phyloP scores from a whole-genome alignment of 2,113 vertebrate species.

The Panthera leo region DNA sequence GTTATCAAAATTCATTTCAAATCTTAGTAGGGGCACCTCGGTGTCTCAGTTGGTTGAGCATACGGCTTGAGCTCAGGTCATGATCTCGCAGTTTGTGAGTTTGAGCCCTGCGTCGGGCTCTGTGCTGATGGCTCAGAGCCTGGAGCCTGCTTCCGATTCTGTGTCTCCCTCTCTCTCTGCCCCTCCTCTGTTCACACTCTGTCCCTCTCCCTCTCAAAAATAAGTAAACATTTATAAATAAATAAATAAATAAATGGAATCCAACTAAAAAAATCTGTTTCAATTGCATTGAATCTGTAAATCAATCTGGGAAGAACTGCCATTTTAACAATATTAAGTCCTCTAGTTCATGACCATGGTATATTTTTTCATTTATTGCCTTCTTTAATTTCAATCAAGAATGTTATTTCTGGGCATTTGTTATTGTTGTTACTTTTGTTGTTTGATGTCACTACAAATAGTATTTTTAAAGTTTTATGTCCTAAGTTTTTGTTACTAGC shows the following conservation, averaged over 20 bases:
- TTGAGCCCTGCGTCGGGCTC: no score
- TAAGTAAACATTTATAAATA: no score
- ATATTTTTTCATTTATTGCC: neutral
- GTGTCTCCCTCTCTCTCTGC: no score
- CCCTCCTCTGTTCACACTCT: no score
- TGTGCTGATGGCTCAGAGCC: no score
- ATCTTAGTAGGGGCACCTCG: neutral
- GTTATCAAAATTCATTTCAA: neutral
- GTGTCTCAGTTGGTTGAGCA: no score
- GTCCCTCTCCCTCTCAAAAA: no score
- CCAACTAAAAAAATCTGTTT: neutral
- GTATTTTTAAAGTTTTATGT: neutral
- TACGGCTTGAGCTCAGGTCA: no score
- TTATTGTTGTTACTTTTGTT: neutral
- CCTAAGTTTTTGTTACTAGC: neutral
- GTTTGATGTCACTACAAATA: neutral
- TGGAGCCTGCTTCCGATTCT: no score
- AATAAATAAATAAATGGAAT: no score
- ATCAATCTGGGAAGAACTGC: neutral
- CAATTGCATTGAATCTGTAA: neutral
- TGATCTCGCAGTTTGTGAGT: no score
- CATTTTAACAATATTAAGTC: neutral
- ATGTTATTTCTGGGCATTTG: neutral
- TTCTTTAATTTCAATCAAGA: neutral
- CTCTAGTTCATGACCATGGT: neutral